Base-by-base conservation (phyloP, 35 echinoderm and acorn worm species). In the Ophiothrix spiculata region DNA sequence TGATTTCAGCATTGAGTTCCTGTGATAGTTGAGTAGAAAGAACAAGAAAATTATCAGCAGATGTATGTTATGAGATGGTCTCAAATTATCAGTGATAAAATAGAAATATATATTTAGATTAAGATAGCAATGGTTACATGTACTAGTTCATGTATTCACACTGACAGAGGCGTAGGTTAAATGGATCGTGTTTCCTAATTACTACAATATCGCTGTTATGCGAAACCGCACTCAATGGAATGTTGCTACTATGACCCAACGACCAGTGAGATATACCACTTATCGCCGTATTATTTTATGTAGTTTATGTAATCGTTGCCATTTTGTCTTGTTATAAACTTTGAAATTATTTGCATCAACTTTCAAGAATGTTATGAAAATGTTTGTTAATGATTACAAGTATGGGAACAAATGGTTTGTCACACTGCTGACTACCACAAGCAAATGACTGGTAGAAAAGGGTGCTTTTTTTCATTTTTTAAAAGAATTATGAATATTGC, bases 101-200 rank as follows among this genome's bases (percentile, higher is more conserved):
- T 69, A 69, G 17, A 69, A 25, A 49, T 6, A 49, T 49, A 49
- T 69, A 69, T 69, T 25, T 69, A 69, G 17, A 69, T 15, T 69
- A 54, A 54, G 45, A 54, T 10, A 69, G 60, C 60, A 25, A 69
- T 69, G 29, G 60, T 69, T 69, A 69, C 60, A 69, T 69, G 6
- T 69, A 69, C 60, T 69, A 25, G 60, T 69, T 69, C 60, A 69
- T 69, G 60, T 69, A 28, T 69, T 69, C 60, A 69, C 60, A 69
- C 60, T n/a, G n/a, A n/a, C n/a, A n/a, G n/a, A n/a, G n/a, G n/a
- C n/a, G 60, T 15, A 49, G 60, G 60, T 69, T 69, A 69, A 69
- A 69, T 28, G 60, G 60, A 69, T 69, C 60, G 25, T 10, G 17
- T 69, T 69, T 69, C 60, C 16, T 69, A 69, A 69, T 69, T 69